These are phyloP conservation scores for Acanthornis magna DNA, from an alignment of 2,797 vertebrate genomes.

Conservation along the genomic window DNA sequence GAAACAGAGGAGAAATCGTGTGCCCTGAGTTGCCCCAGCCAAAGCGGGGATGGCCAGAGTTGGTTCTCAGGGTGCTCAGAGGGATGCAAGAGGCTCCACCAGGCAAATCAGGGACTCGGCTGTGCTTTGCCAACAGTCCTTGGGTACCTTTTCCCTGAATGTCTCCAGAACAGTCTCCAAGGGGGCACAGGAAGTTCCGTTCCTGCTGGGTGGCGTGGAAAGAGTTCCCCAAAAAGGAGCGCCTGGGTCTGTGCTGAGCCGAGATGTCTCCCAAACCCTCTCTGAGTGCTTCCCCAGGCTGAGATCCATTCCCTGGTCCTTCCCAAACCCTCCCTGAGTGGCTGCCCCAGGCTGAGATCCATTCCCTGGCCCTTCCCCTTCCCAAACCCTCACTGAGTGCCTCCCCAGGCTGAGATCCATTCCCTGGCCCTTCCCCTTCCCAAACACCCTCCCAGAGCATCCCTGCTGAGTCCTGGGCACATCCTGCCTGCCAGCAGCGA, in stretches of 20 bases:
- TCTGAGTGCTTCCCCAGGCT: too few relatives aligned
- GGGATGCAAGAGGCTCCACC: not conserved
- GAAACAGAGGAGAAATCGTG: not conserved
- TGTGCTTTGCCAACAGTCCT: not conserved
- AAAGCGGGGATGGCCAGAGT: not conserved
- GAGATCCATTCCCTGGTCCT: too few relatives aligned
- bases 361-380: not conserved
- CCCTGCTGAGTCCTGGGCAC: not conserved
- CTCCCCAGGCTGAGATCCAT: too few relatives aligned
- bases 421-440: not conserved
- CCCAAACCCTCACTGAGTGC: not conserved
- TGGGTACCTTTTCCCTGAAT: fast-evolving
- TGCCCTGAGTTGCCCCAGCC: fast-evolving
- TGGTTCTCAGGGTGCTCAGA: not conserved
- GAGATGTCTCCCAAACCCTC: not conserved
- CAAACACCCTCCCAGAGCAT: not conserved
- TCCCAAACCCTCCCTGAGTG: not conserved
- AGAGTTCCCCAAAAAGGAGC: not conserved
- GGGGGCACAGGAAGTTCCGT: not conserved
- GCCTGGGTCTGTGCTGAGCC: not conserved
- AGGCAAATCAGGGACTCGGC: fast-evolving
- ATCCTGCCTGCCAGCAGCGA: not conserved
- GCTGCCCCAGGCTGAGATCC: too few relatives aligned
- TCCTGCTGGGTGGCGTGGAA: not conserved
- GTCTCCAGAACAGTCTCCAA: not conserved